Conservation (phyloP, 1,140 invertebrate species). For the Drosophila murphyi region DNA sequence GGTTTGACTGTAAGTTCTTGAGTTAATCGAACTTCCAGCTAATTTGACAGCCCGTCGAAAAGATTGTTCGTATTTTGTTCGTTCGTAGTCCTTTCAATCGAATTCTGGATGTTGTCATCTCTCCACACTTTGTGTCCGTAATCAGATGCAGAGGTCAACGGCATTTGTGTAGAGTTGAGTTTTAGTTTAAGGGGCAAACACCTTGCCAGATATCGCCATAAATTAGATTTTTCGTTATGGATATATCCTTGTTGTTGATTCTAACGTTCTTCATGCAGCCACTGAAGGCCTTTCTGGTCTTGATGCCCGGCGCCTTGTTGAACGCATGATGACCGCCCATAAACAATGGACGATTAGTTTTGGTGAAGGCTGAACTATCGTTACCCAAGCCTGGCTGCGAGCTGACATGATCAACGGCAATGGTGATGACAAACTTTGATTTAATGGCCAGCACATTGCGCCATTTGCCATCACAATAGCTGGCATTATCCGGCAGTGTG, state of each 20-base stretch:
- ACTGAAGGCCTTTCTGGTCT: slow-evolving; percentile 89
- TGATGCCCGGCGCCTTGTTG: slow-evolving; percentile 85
- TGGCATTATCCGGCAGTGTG: slow-evolving; percentile 88
- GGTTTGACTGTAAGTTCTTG: slow-evolving; percentile 12
- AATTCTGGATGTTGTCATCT: slow-evolving; percentile 35
- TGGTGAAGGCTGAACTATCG: slow-evolving; percentile 88
- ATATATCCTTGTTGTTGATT: slow-evolving; percentile 87
- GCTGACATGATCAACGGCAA: slow-evolving; percentile 71
- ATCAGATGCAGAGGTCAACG: neutral
- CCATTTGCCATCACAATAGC: slow-evolving; percentile 97
- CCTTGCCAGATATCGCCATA: slow-evolving; percentile 89
- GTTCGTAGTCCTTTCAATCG: slow-evolving; percentile 53
- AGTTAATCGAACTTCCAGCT: slow-evolving; percentile 3
- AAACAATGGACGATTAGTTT: slow-evolving; percentile 94
- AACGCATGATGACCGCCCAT: slow-evolving; percentile 93
- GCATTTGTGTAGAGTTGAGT: neutral
- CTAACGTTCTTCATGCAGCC: slow-evolving; percentile 92
- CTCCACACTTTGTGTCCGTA: slow-evolving; percentile 24
- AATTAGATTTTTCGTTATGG: slow-evolving; percentile 87
- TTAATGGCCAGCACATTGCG: slow-evolving; percentile 87
- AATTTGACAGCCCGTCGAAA: slow-evolving; percentile 31
- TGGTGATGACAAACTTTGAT: slow-evolving; percentile 77
- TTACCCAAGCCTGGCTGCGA: slow-evolving; percentile 85
- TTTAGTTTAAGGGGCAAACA: slow-evolving; percentile 89
- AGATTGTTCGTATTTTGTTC: slow-evolving; percentile 69